Percentiles rank a stretch among this genome's conserved stretches.
Conservation (phyloP, 2,888 invertebrate species). For the Invenusta paracnida region DNA sequence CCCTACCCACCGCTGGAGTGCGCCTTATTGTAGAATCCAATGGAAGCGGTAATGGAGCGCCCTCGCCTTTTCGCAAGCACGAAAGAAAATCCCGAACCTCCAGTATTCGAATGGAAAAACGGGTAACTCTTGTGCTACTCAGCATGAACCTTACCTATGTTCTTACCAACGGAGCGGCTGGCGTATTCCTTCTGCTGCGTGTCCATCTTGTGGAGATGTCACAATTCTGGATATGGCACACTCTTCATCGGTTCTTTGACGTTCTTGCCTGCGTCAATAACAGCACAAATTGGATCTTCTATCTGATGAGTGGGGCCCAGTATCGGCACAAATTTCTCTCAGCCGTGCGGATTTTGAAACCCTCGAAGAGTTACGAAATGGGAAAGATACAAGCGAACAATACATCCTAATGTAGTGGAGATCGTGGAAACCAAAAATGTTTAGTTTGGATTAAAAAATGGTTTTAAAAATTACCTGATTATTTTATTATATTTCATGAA, state of each 20-base stretch:
- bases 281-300: constrained; percentile 33
- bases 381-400: too few species aligned
- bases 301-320: not conserved
- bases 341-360: too few species aligned
- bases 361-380: too few species aligned
- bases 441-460: too few species aligned
- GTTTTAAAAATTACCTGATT: too few species aligned
- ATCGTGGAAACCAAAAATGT: too few species aligned
- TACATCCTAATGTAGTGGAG: too few species aligned
- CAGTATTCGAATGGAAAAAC: not conserved
- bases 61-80: too few species aligned
- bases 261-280: constrained; percentile 34
- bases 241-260: constrained; percentile 34
- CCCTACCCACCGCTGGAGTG: not conserved
- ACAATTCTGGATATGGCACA: not conserved
- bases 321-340: too few species aligned
- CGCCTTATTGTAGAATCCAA: not conserved
- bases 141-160: constrained; percentile 32
- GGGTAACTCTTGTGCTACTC: constrained; percentile 4
- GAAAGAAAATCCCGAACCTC: too few species aligned
- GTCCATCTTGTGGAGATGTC: constrained; percentile 3
- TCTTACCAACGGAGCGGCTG: constrained; percentile 32
- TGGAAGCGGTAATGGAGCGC: not conserved
- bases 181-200: constrained; percentile 24
- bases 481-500: too few species aligned